Base-by-base conservation (phyloP, 1,140 invertebrate genomes). In the Zaprionus kolodkinae region DNA sequence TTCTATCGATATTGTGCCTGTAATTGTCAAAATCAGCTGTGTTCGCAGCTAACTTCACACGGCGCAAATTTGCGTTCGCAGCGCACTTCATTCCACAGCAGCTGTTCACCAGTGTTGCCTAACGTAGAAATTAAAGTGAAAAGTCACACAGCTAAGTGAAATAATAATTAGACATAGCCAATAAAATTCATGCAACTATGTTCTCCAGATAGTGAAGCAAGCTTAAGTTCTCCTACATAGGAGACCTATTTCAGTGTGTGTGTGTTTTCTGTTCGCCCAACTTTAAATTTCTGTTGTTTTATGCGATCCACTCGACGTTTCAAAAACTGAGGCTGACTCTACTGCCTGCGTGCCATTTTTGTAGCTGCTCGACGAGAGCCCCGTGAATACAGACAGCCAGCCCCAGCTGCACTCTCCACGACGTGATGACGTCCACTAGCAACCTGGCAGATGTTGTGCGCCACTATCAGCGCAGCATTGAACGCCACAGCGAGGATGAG, bases 401-500 rank as follows among this genome's bases (percentile, higher is more conserved):
- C n/a, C n/a, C 33, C 40, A 45, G 40, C 40, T 9, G n/a, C 40
- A 9, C 33, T 35, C 33, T 9, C n/a, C n/a, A 3, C n/a, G 10
- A 27, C 45, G 57, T 54, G 50, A 91, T 91, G 88, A 76, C 66
- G 72, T 88, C 83, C 70, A 91, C 88, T 11, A 90, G 60, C 81
- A 87, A 79, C 69, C 65, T 91, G 56, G 72, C 78, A 55, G 83
- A 90, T 75, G 86, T 92, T 60, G 90, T 92, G 57, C 79, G 94
- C 85, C 94, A 95, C 93, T 95, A 95, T 92, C 95, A 95, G 88
- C 93, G 94, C 83, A 94, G 93, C 91, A 95, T 95, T 78, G 94
- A 95, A 88, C 95, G 94, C 93, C 94, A 94, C 79, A 81, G 92
- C 43, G 93, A 94, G 68, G 93, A 95, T 78, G 94, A 94, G 76